phyloP scores from a whole-genome alignment of 2,113 vertebrate genomes.

The Microtus montanus region DNA sequence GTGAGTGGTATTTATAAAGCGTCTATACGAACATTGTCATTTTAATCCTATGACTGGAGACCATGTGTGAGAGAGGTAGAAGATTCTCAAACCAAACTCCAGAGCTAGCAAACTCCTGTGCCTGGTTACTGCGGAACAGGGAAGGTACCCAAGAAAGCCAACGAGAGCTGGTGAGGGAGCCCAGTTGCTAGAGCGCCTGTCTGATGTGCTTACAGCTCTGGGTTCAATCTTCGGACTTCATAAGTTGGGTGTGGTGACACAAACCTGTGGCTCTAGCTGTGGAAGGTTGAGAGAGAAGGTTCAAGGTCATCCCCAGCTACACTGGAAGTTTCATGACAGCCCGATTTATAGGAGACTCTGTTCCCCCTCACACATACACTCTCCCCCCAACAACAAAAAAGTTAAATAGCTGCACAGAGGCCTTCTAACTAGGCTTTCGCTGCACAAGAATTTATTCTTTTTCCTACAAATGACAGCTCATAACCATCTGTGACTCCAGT shows the following conservation, averaged over 20 bases:
- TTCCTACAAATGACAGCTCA: background rate
- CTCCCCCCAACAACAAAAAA: background rate
- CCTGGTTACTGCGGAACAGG: background rate
- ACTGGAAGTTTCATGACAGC: background rate
- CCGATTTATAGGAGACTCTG: background rate
- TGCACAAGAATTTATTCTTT: background rate
- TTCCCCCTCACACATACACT: background rate
- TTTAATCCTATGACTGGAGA: background rate
- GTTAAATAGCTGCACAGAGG: fast-evolving
- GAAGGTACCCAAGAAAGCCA: background rate
- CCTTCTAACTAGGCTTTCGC: background rate
- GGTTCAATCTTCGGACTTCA: background rate
- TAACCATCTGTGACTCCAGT: background rate
- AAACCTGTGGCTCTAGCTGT: background rate
- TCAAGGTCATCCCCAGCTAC: background rate
- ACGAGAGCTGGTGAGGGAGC: background rate
- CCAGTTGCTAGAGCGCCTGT: no score
- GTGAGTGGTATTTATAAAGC: background rate
- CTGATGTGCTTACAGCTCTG: background rate
- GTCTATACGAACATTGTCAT: background rate
- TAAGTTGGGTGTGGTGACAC: background rate
- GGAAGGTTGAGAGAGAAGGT: background rate
- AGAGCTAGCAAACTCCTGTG: background rate
- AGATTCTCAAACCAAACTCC: background rate
- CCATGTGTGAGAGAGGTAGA: background rate